Conservation (phyloP, 2,888 invertebrate genomes). For the Phengaris arion region DNA sequence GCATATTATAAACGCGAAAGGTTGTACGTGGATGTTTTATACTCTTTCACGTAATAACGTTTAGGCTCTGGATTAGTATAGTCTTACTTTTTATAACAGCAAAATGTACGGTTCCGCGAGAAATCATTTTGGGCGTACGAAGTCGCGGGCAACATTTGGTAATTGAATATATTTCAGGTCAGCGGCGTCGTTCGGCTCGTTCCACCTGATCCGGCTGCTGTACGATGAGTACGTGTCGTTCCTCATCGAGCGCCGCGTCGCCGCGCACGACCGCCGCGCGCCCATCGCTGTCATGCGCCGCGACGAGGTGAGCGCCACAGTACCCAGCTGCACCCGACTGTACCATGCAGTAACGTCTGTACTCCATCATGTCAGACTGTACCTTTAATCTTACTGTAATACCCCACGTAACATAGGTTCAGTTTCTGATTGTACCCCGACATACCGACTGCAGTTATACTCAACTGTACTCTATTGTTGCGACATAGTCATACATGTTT, state of each 20-base stretch:
- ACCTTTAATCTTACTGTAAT: not conserved
- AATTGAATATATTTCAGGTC: slow-evolving; percentile 70
- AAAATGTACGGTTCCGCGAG: too few species aligned
- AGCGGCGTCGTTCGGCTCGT: slow-evolving; percentile 99
- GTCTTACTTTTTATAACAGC: too few species aligned
- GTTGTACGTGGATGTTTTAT: too few species aligned
- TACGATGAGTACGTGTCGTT: slow-evolving; percentile 99
- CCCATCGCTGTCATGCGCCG: slow-evolving; percentile 94
- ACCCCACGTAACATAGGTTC: not conserved
- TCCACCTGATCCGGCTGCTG: slow-evolving; percentile 97
- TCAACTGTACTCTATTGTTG: not conserved
- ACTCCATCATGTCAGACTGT: not conserved
- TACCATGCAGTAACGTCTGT: not conserved
- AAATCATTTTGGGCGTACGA: too few species aligned
- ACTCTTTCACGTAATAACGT: too few species aligned
- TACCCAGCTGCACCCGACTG: not conserved
- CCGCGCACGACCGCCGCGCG: slow-evolving; percentile 92
- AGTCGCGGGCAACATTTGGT: too few species aligned
- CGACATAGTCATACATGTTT: too few species aligned
- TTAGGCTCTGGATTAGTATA: too few species aligned
- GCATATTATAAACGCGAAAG: too few species aligned
- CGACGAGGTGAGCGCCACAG: slow-evolving; percentile 43
- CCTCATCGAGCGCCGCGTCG: slow-evolving; percentile 97
- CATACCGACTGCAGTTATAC: not conserved
- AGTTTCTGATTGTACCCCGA: not conserved